Conservation (phyloP, 2,888 invertebrate species). For the Druceiella hillmani region DNA sequence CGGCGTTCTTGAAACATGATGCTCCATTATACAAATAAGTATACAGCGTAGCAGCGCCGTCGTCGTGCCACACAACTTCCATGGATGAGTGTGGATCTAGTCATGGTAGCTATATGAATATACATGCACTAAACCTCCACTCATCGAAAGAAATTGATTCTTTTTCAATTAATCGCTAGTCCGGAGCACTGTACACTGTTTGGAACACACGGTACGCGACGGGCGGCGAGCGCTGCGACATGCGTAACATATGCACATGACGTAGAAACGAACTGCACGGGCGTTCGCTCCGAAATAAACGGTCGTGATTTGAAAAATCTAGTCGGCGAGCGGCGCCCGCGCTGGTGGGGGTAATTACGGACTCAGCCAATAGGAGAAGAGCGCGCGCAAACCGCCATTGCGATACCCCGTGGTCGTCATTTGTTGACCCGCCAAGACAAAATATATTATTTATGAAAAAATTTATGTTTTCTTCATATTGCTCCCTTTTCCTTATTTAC, state of each 20-base stretch:
- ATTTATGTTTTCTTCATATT: no score
- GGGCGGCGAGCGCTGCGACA: constrained; percentile 10
- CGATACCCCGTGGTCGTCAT: no score
- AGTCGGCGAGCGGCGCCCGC: constrained; percentile 46
- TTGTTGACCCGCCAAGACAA: no score
- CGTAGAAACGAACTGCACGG: constrained; percentile 35
- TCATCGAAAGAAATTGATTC: constrained; percentile 61
- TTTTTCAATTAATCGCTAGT: no score
- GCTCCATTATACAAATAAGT: no score
- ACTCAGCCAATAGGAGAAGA: constrained; percentile 33
- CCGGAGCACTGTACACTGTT: no score
- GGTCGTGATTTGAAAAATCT: constrained; percentile 52
- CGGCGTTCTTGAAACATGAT: no score
- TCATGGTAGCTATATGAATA: constrained; percentile 52
- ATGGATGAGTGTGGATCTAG: constrained; percentile 80
- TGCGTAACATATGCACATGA: constrained; percentile 28
- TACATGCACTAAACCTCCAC: constrained; percentile 73
- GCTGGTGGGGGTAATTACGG: constrained; percentile 29
- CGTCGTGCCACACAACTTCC: constrained; percentile 55
- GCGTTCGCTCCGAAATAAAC: constrained; percentile 49
- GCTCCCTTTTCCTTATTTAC: no score
- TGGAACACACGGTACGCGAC: background rate
- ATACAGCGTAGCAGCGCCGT: no score
- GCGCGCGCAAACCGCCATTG: constrained; percentile 37
- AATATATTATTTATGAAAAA: no score